These are phyloP conservation scores for Ligdia adustata DNA, from an alignment of 2,888 invertebrate genomes.

Conservation along the genomic window DNA sequence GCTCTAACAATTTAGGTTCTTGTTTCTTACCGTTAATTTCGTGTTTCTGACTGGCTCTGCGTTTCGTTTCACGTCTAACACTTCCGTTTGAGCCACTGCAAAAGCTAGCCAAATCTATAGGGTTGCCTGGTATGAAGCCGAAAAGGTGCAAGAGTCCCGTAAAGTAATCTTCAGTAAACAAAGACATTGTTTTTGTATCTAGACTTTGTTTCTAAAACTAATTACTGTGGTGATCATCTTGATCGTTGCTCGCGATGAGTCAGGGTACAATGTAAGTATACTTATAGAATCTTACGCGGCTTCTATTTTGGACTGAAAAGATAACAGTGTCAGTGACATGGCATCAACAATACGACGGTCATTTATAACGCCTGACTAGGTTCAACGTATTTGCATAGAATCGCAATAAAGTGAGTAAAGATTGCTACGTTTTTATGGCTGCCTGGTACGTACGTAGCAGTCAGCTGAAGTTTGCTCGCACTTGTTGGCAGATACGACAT, in stretches of 20 bases:
- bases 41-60: constrained; percentile 26
- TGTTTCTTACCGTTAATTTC: constrained; percentile 25
- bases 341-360: constrained; percentile 13
- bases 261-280: constrained; percentile 38
- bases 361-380: constrained; percentile 23
- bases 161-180: constrained; percentile 24
- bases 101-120: constrained; percentile 8
- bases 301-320: constrained; percentile 50
- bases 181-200: constrained; percentile 8
- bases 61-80: constrained; percentile 25
- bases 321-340: constrained; percentile 54
- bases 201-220: constrained; percentile 15
- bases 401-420: constrained; percentile 10
- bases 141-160: constrained; percentile 25
- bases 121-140: constrained; percentile 19
- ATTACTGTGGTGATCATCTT: constrained; percentile 21
- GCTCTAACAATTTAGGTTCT: constrained; percentile 27
- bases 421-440: constrained; percentile 22
- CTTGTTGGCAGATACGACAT: background rate
- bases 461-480: constrained; percentile 22
- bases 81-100: constrained; percentile 14
- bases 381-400: constrained; percentile 28
- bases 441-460: constrained; percentile 27
- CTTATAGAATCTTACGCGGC: constrained; percentile 46
- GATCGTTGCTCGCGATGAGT: constrained; percentile 44